A percentile compares a stretch with the other conserved stretches of the same genome.
These are phyloP conservation scores for Vulpes lagopus DNA, from an alignment of 2,113 vertebrate genomes.

Conservation along the genomic window DNA sequence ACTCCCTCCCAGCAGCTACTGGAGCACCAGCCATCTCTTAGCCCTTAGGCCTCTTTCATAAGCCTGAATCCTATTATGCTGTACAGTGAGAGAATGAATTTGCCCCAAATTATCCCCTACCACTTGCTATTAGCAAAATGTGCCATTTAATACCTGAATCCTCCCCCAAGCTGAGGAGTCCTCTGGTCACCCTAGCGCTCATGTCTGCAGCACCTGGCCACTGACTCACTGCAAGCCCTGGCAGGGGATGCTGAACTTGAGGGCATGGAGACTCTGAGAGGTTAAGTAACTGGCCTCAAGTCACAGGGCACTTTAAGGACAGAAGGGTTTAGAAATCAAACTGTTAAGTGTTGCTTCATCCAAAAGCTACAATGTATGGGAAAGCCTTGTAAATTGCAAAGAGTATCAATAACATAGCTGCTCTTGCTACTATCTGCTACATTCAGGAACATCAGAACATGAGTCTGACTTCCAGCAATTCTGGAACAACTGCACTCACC, in stretches of 20 bases:
- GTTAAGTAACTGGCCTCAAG: neutral
- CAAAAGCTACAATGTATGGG: neutral
- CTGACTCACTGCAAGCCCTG: neutral
- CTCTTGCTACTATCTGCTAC: neutral
- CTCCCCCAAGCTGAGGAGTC: neutral
- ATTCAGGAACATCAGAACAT: neutral
- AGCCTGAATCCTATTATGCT: slow-evolving; percentile 15
- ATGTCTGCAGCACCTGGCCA: neutral
- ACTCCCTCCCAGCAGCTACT: neutral
- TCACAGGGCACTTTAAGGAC: neutral
- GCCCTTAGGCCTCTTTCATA: slow-evolving; percentile 32
- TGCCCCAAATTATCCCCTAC: neutral
- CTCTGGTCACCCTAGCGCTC: neutral
- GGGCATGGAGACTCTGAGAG: neutral
- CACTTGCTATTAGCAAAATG: neutral
- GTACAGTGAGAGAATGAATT: slow-evolving; percentile 11
- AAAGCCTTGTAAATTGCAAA: neutral
- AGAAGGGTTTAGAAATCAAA: neutral
- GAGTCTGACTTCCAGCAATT: neutral
- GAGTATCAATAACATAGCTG: neutral
- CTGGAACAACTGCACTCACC: neutral
- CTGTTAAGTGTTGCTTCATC: neutral
- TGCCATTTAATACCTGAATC: neutral
- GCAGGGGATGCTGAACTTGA: neutral
- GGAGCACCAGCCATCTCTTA: neutral